phyloP scores from a whole-genome alignment of 2,113 vertebrate genomes.

The Xenopus borealis region DNA sequence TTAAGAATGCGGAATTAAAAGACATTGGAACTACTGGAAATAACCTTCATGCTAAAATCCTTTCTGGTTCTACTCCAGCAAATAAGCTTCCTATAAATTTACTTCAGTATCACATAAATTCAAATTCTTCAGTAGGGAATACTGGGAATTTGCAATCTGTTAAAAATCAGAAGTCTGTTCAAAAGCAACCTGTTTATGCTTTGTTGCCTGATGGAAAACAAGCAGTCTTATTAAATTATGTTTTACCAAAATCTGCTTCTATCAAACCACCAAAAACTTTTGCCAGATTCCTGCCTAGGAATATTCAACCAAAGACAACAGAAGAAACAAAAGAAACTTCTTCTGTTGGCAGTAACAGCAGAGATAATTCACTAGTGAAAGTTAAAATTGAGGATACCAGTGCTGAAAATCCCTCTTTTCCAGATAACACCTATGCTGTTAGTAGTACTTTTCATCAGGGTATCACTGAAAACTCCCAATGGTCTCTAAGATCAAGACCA shows the following conservation, averaged over 20 bases:
- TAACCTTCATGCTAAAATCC: slow-evolving; percentile 50
- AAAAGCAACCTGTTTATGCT: slow-evolving; percentile 63
- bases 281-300: slow-evolving; percentile 45
- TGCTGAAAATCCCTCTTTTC: slow-evolving; percentile 37
- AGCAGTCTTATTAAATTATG: slow-evolving; percentile 65
- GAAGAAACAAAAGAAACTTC: slow-evolving; percentile 66
- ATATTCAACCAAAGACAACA: slow-evolving; percentile 69
- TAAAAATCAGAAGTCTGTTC: slow-evolving; percentile 53
- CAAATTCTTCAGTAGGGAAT: slow-evolving; percentile 38
- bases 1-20: slow-evolving; percentile 7
- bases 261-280: slow-evolving; percentile 55
- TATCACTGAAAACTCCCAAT: slow-evolving; percentile 44
- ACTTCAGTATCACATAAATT: slow-evolving; percentile 33
- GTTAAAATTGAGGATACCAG: slow-evolving; percentile 46
- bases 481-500: slow-evolving; percentile 61
- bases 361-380: background rate
- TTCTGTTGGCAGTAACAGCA: slow-evolving; percentile 61
- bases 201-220: slow-evolving; percentile 67
- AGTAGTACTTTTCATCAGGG: background rate
- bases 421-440: background rate
- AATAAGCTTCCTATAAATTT: slow-evolving; percentile 29
- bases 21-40: slow-evolving; percentile 49
- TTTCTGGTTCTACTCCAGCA: slow-evolving; percentile 41
- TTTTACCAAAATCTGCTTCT: slow-evolving; percentile 67
- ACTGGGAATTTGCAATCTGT: slow-evolving; percentile 52